Base-by-base conservation (phyloP, 2,797 vertebrate genomes). In the Lepilemur ruficaudatus region DNA sequence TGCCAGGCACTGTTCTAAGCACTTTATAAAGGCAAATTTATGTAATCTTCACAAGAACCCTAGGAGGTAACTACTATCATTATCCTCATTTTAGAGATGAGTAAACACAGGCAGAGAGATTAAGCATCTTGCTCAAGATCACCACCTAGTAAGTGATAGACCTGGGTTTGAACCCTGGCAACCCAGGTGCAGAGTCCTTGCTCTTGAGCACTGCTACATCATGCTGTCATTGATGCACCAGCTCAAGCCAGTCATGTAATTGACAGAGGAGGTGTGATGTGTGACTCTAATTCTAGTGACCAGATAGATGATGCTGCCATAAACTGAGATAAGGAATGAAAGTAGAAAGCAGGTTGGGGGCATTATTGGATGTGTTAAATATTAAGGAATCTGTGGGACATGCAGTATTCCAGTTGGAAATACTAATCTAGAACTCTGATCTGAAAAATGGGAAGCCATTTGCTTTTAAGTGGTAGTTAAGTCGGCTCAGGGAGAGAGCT, bases 1-100 rank as follows among this genome's bases (percentile, higher is more conserved):
- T 52, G 50, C 35, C 73, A 48, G 79, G 32, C n/a, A 72, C 69
- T 90, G 9, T 81, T 76, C 78, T 52, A 76, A 88, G 13, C 55
- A 32, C 48, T 78, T 96, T 67, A 41, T n/a, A 90, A 94, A 92
- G 84, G 38, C 43, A 75, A 88, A 82, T 25, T 14, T 79, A 65
- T 41, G 80, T 92, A 59, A 93, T 82, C 48, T 57, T 95, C 61
- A 50, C 25, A 52, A 85, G 43, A 89, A 95, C 35, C 30, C 28
- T 10, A 46, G 4, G n/a, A 41, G 23, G 30, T 59, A 63, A 50
- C 70, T 86, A 69, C 38, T 67, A 15, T 72, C 46, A 70, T 78
- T 94, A 67, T 70, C 67, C 46, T 84, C 32, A 57, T 88, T 96
- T 92, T 80, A 83, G 38, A 75, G 32, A 55, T 48, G n/a, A 92